These are phyloP conservation scores for Zaprionus obscuricornis DNA, from an alignment of 2,888 invertebrate species.

Conservation along the genomic window DNA sequence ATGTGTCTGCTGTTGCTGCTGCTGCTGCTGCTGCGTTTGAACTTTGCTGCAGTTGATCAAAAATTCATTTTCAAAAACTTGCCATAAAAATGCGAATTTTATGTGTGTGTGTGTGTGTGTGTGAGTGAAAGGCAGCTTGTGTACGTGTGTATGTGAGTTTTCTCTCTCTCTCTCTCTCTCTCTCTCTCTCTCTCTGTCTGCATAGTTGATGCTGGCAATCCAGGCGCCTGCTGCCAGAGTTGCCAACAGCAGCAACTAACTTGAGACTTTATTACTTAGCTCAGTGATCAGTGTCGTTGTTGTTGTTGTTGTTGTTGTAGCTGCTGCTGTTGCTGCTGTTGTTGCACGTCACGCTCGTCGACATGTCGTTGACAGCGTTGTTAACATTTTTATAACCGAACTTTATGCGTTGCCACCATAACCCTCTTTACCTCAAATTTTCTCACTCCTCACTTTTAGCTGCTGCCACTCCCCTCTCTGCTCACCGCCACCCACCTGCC, in stretches of 20 bases:
- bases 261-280: constrained; percentile 73
- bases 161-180: no score
- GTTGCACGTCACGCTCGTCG: constrained; percentile 69
- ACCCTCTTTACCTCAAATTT: no score
- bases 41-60: constrained; percentile 79
- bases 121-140: constrained; percentile 3
- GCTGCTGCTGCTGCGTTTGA: constrained; percentile 52
- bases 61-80: constrained; percentile 78
- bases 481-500: no score
- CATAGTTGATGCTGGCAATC: constrained; percentile 55
- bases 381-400: constrained; percentile 79
- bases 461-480: no score
- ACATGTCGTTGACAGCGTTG: constrained; percentile 79
- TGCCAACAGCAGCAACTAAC: constrained; percentile 66
- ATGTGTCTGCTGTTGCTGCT: constrained; percentile 8
- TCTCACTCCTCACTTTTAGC: no score
- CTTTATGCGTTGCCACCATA: constrained; percentile 60
- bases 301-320: constrained; percentile 28
- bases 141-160: constrained; percentile 4
- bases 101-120: constrained; percentile 36
- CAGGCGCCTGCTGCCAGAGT: constrained; percentile 36
- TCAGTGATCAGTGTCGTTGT: constrained; percentile 54
- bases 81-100: constrained; percentile 73
- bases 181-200: no score
- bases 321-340: constrained; percentile 29